These are phyloP conservation scores for Phenganax marumi DNA, from an alignment of 92 coral and sea anemone genomes.

Conservation along the genomic window DNA sequence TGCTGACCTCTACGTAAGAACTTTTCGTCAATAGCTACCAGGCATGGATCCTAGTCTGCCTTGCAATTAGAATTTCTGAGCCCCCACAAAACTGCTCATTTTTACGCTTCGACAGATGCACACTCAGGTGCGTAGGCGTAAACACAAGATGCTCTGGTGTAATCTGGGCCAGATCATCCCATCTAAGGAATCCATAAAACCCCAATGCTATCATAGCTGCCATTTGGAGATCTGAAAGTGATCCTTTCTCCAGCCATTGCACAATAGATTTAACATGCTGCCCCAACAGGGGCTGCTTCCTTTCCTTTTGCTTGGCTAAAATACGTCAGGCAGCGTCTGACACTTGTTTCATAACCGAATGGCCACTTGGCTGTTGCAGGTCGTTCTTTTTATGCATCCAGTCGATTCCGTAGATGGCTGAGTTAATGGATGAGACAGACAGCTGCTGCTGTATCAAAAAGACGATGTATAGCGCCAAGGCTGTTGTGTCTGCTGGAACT, in stretches of 20 bases:
- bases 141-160: too few relatives aligned
- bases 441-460: conserved; percentile 55
- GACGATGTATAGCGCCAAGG: conserved; percentile 52
- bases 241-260: background rate
- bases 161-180: conserved; percentile 49
- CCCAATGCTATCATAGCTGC: conserved; percentile 35
- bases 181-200: conserved; percentile 51
- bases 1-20: too few relatives aligned
- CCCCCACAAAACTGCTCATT: too few relatives aligned
- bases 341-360: conserved; percentile 4
- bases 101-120: too few relatives aligned
- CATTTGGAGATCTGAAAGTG: conserved; percentile 21
- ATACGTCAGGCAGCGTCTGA: conserved; percentile 18
- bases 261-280: background rate
- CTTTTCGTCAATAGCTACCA: too few relatives aligned
- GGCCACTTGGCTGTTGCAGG: conserved; percentile 1
- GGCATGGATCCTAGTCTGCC: too few relatives aligned
- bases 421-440: conserved; percentile 28
- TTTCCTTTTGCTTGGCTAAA: conserved; percentile 14
- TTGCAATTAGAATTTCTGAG: too few relatives aligned
- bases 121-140: too few relatives aligned
- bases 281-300: background rate
- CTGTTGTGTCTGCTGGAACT: conserved; percentile 48
- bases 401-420: conserved; percentile 44
- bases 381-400: conserved; percentile 39